phyloP scores from a whole-genome alignment of 2,888 invertebrate species.

The Amphipoea oculea region DNA sequence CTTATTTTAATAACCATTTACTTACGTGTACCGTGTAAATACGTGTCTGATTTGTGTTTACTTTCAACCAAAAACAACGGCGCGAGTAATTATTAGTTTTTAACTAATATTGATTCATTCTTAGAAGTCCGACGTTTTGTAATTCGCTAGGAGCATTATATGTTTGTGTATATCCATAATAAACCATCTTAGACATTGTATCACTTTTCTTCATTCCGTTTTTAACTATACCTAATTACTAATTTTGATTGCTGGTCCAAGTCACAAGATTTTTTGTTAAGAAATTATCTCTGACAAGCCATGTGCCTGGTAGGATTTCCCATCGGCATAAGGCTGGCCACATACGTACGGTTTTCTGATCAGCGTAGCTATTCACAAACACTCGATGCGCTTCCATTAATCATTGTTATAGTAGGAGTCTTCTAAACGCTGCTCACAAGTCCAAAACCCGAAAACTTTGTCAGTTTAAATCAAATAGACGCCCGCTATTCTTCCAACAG shows the following conservation, averaged over 20 bases:
- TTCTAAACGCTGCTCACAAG: no score
- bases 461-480: no score
- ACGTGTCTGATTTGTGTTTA: slow-evolving; percentile 3
- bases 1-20: slow-evolving; percentile 14
- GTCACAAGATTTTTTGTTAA: background rate
- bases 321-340: no score
- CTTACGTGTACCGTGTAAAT: background rate
- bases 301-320: no score
- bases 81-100: slow-evolving; percentile 16
- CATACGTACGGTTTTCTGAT: no score
- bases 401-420: no score
- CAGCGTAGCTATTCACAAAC: no score
- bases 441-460: no score
- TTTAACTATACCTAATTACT: background rate
- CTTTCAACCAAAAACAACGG: background rate
- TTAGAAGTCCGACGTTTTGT: background rate
- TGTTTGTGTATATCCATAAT: background rate
- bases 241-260: slow-evolving; percentile 1
- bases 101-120: slow-evolving; percentile 8
- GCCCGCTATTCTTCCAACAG: no score
- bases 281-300: background rate
- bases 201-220: background rate
- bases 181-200: background rate
- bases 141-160: background rate
- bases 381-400: no score